These are phyloP conservation scores for Sapayoa aenigma DNA, from an alignment of 2,113 vertebrate species.

Conservation along the genomic window DNA sequence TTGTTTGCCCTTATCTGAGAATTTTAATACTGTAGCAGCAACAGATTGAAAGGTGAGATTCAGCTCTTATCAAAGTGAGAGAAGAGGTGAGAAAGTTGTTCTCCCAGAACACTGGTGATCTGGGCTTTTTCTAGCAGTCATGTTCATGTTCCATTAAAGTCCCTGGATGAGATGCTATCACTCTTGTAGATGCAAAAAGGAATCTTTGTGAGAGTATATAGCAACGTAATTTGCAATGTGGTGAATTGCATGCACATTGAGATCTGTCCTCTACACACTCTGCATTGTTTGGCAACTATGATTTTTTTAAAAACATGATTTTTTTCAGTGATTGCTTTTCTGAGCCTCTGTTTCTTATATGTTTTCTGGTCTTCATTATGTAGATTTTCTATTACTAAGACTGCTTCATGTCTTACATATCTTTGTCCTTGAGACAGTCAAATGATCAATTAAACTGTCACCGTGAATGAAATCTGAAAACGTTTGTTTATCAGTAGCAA, in stretches of 20 bases:
- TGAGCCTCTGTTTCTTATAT: background rate
- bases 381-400: background rate
- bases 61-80: background rate
- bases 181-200: background rate
- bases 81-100: background rate
- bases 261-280: background rate
- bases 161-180: background rate
- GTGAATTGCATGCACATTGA: background rate
- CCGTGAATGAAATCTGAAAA: constrained; percentile 7
- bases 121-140: background rate
- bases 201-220: background rate
- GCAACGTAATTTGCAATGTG: background rate
- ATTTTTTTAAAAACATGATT: background rate
- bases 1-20: background rate
- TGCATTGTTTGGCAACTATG: background rate
- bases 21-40: background rate
- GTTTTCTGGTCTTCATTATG: background rate
- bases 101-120: background rate
- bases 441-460: background rate
- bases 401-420: background rate
- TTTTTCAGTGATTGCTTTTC: background rate
- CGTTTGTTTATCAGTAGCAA: background rate
- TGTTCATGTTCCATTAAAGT: background rate
- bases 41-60: background rate
- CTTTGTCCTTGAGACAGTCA: background rate